phyloP scores from a whole-genome alignment of 2,797 vertebrate genomes.

The Tadarida brasiliensis region DNA sequence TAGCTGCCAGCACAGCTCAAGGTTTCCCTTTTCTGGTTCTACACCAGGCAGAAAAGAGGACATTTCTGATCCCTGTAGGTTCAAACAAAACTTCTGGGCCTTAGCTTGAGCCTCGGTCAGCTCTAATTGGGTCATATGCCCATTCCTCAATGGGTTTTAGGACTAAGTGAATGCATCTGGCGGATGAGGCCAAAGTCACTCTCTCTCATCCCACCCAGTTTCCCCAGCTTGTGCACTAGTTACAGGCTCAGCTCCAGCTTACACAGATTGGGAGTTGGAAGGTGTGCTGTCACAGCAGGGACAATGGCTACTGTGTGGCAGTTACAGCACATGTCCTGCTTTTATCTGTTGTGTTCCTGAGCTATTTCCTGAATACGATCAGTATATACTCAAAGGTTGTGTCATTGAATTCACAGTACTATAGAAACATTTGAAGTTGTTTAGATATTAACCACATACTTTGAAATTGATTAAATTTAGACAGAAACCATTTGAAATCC shows the following conservation, averaged over 20 bases:
- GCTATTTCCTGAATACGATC: not conserved
- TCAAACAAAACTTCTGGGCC: not conserved
- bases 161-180: not conserved
- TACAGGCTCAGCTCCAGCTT: not conserved
- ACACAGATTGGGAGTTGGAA: not conserved
- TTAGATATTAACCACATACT: slow-evolving; percentile 28
- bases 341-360: not conserved
- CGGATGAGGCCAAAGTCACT: not conserved
- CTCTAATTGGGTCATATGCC: not conserved
- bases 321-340: not conserved
- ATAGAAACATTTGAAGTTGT: slow-evolving; percentile 5
- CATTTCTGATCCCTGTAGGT: not conserved
- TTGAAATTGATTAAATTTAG: slow-evolving; percentile 41
- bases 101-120: not conserved
- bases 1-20: not conserved
- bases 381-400: not conserved
- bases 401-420: slow-evolving; percentile 19
- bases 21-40: not conserved
- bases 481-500: not conserved
- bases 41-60: not conserved
- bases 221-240: not conserved
- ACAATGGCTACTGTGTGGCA: not conserved
- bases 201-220: not conserved
- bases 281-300: not conserved
- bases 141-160: not conserved